phyloP scores from a whole-genome alignment of 2,113 vertebrate species.

The Passer montanus region DNA sequence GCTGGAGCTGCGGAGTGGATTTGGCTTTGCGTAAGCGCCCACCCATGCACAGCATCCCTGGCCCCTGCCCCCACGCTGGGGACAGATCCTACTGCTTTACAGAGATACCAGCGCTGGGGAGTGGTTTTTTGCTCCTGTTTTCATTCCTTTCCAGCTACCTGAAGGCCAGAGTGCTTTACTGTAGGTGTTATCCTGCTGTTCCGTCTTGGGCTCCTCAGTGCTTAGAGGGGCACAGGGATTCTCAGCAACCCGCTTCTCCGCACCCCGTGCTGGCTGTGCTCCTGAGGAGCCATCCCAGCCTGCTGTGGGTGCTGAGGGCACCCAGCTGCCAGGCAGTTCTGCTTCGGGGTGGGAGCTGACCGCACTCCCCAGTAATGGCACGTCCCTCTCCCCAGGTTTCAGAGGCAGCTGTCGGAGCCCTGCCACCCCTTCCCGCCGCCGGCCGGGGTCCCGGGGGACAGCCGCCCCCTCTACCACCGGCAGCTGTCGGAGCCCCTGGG shows the following conservation, averaged over 20 bases:
- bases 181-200: background rate
- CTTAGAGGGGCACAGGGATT: background rate
- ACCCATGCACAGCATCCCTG: background rate
- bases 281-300: background rate
- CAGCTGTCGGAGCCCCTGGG: constrained; percentile 93
- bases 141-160: background rate
- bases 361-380: fast-evolving
- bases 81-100: background rate
- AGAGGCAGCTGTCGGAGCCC: constrained; percentile 94
- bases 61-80: background rate
- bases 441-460: constrained; percentile 78
- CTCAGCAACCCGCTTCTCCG: too few relatives aligned
- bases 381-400: constrained; percentile 80
- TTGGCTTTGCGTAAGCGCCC: constrained; percentile 5
- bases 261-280: background rate
- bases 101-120: background rate
- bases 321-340: fast-evolving
- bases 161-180: background rate
- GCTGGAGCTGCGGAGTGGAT: background rate
- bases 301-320: background rate
- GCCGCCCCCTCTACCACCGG: constrained; percentile 87
- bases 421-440: constrained; percentile 83
- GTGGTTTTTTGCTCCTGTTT: background rate
- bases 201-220: fast-evolving
- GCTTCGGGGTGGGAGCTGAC: background rate